Evolutionary conservation across 2,113 vertebrate genomes (phyloP).

Genomic region (Chauna torquata): DNA sequence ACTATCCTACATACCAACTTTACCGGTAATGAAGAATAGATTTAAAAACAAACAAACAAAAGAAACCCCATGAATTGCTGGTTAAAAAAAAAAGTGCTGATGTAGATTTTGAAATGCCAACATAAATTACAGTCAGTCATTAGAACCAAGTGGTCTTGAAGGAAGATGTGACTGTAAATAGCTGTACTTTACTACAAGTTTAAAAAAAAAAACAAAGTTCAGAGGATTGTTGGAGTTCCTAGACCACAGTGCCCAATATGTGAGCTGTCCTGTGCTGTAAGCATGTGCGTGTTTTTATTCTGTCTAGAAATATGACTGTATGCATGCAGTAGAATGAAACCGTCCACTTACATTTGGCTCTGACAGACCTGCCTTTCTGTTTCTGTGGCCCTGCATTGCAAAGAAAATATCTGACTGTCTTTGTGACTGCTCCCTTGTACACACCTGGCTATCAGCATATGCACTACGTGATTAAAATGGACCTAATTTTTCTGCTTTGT

Average conservation of each 20-base stretch:
- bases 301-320: neutral
- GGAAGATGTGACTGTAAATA: neutral
- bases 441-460: neutral
- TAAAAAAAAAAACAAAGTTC: neutral
- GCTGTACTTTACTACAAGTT: neutral
- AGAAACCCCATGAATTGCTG: neutral
- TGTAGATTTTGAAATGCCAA: neutral
- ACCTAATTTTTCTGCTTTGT: neutral
- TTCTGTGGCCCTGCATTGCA: neutral
- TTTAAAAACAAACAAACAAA: too few relatives aligned
- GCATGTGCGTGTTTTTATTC: neutral
- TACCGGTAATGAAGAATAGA: neutral
- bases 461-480: neutral
- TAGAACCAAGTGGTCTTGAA: neutral
- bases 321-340: accelerated
- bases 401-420: neutral
- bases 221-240: neutral
- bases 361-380: neutral
- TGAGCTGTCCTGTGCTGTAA: neutral
- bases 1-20: neutral
- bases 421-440: neutral
- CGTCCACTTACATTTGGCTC: accelerated
- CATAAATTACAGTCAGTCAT: neutral
- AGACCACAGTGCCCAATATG: accelerated
- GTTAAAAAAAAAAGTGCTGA: neutral